Evolutionary conservation across 2,113 vertebrate genomes (phyloP).

Genomic region (Seriola aureovittata): DNA sequence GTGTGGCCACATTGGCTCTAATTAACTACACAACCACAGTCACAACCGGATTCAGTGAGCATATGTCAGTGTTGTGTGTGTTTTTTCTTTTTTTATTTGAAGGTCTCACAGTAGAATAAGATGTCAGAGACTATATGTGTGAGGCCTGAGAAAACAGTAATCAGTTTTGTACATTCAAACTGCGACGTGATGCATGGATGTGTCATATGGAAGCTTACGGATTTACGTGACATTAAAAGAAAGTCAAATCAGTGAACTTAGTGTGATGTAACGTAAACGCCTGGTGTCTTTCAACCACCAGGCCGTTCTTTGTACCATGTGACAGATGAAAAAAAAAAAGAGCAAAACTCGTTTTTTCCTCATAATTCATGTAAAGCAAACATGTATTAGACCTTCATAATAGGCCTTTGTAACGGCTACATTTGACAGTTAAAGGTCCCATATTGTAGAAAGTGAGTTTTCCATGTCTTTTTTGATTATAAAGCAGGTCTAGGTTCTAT

Average conservation of each 20-base stretch:
- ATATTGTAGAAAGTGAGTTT: no score
- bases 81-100: background rate
- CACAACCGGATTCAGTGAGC: constrained; percentile 58
- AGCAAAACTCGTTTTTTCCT: constrained; percentile 3
- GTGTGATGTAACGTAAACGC: constrained; percentile 15
- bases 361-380: constrained; percentile 30
- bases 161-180: background rate
- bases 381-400: background rate
- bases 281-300: constrained; percentile 9
- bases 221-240: background rate
- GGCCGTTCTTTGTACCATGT: background rate
- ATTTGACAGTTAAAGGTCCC: background rate
- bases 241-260: constrained; percentile 8
- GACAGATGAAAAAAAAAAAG: constrained; percentile 14
- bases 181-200: background rate
- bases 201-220: background rate
- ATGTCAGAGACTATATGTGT: constrained; percentile 1
- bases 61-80: constrained; percentile 68
- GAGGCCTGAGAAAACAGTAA: background rate
- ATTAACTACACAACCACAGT: constrained; percentile 77
- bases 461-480: no score
- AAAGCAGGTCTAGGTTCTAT: no score
- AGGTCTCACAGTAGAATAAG: background rate
- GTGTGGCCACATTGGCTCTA: constrained; percentile 59
- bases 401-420: background rate